A percentile compares a stretch with the other conserved stretches of the same genome.
Evolutionary conservation across 2,113 vertebrate genomes (phyloP).

Genomic region (Prietella phreatophila): DNA sequence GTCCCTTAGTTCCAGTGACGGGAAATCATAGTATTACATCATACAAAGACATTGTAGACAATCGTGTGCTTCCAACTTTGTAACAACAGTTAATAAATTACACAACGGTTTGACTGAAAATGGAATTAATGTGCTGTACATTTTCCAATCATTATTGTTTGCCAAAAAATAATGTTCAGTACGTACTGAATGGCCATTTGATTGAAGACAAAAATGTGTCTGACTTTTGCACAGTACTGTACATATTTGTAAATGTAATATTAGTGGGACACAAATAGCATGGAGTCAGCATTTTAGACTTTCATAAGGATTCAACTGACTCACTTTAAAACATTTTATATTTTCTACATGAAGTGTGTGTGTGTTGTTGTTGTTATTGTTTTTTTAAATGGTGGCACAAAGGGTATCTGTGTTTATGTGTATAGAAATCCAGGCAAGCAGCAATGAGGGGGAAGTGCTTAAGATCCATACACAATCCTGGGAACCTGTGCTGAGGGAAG

Average conservation of each 20-base stretch:
- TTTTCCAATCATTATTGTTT: not conserved
- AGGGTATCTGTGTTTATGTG: conserved; percentile 29
- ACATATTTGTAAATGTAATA: conserved; percentile 1
- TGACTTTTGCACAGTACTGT: not conserved
- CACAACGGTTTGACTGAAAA: not conserved
- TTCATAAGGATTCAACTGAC: not conserved
- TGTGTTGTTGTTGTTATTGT: not conserved
- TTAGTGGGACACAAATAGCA: not conserved
- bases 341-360: not conserved
- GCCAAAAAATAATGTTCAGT: not conserved
- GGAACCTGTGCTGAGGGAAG: conserved; percentile 45
- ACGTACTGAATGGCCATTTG: not conserved
- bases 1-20: not conserved
- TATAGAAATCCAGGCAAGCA: not conserved
- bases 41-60: not conserved
- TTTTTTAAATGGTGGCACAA: not conserved
- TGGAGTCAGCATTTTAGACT: not conserved
- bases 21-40: not conserved
- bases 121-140: not conserved
- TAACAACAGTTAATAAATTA: not conserved
- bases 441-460: conserved; percentile 16
- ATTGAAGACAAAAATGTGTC: not conserved
- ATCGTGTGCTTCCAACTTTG: not conserved
- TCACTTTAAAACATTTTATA: not conserved
- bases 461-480: conserved; percentile 35